Conservation (phyloP, 2,888 invertebrate species). For the Pheosia tremula region DNA sequence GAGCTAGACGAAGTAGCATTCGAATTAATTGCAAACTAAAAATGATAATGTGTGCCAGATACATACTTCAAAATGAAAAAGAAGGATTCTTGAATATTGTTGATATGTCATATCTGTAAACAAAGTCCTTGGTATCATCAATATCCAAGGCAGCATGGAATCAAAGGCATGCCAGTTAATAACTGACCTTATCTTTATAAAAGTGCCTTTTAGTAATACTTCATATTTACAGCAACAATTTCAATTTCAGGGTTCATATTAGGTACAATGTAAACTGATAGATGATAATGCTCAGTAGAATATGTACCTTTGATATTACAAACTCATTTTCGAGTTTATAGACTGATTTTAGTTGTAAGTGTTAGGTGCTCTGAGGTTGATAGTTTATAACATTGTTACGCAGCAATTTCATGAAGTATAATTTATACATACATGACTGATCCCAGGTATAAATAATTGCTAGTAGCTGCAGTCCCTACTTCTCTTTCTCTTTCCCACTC, state of each 20-base stretch:
- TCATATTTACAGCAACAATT: constrained; percentile 13
- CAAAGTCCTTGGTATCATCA: neutral
- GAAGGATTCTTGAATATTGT: neutral
- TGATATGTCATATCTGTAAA: neutral
- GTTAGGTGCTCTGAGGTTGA: constrained; percentile 67
- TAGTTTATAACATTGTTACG: constrained; percentile 59
- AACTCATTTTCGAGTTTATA: constrained; percentile 76
- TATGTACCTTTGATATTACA: constrained; percentile 50
- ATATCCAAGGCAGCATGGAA: neutral
- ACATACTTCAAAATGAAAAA: neutral
- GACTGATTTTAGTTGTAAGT: constrained; percentile 81
- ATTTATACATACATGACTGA: constrained; percentile 35
- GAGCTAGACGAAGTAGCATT: constrained; percentile 20
- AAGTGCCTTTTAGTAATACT: constrained; percentile 39
- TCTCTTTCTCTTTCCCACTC: constrained; percentile 35
- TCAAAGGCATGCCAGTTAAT: neutral
- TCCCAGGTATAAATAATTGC: constrained; percentile 9
- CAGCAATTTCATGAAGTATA: constrained; percentile 38
- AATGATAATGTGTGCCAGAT: neutral
- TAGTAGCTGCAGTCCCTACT: constrained; percentile 19
- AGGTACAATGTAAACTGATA: constrained; percentile 38
- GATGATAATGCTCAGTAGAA: constrained; percentile 66
- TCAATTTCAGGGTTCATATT: constrained; percentile 23
- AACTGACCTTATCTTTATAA: constrained; percentile 8
- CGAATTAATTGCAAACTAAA: constrained; percentile 11